Base-by-base conservation (phyloP, 2,888 invertebrate species). In the Volucella zonaria region DNA sequence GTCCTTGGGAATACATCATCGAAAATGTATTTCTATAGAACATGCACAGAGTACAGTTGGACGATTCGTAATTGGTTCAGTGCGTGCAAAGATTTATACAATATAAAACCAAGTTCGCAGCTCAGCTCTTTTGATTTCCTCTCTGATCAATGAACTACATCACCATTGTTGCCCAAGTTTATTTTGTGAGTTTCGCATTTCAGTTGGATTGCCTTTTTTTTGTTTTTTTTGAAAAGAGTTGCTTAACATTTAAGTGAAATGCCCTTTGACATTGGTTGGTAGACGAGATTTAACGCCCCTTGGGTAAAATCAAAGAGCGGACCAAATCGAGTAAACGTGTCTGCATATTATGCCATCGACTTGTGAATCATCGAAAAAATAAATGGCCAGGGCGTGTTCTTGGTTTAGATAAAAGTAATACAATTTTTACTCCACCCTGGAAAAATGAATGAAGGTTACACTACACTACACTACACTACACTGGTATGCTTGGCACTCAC, bases 1-100 rank as follows among this genome's bases (percentile, higher is more conserved):
- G 80, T 80, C 80, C 83, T 80, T 83, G 83, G 51, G 15, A 66
- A 75, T 15, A 79, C 70, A 79, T 74, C 68, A 82, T 76, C 61
- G 51, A 67, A 71, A 43, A 42, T 31, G 11, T 62, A 52, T 56
- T 31, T 31, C 31, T 49, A n/a, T 18, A 49, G 18, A 67, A 71
- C 31, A 6, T 31, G 31, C 6, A 31, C 31, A 67, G 38, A 42
- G 66, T 14, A 15, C 15, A 51, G 51, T 59, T 61, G 49, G 42
- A 31, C 31, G 4, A 31, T 31, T 42, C 40, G 6, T 59, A 18
- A 64, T 61, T 66, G 59, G 59, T 71, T 66, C 23, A 64, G 58
- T 83, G 74, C 79, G 70, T 75, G 64, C 64, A 59, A 43, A 15
- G 45, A 49, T 56, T 43, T 38, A 15, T 59, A 47, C 40, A 51